A percentile compares a stretch with the other conserved stretches of the same genome.
These are phyloP conservation scores for Microctonus brassicae DNA, from an alignment of 2,888 invertebrate species.

Conservation along the genomic window DNA sequence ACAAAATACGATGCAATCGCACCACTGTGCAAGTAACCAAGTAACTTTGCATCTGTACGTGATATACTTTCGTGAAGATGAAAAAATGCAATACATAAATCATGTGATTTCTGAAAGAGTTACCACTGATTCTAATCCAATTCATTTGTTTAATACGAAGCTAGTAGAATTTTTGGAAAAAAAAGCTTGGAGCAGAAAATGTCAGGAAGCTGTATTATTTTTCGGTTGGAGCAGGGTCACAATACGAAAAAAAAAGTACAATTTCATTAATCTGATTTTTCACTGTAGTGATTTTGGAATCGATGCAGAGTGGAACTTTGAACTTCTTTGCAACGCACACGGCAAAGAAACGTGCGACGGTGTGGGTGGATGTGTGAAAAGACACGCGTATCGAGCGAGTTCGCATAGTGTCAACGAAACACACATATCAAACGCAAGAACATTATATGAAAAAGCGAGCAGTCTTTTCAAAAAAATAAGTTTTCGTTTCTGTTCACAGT, in stretches of 20 bases:
- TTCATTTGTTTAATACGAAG: constrained; percentile 8
- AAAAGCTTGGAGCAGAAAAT: neutral
- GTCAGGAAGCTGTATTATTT: constrained; percentile 5
- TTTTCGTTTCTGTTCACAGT: too few species aligned
- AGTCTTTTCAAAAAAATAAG: neutral
- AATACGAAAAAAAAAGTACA: constrained; percentile 21
- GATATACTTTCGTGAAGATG: neutral
- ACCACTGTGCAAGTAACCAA: neutral
- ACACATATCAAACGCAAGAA: neutral
- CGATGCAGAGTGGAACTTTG: constrained; percentile 5
- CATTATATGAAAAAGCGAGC: neutral
- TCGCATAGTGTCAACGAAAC: neutral
- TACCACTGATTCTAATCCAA: neutral
- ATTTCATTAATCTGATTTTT: neutral
- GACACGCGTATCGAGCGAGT: neutral
- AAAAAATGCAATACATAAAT: neutral
- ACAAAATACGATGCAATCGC: neutral
- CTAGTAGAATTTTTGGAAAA: neutral
- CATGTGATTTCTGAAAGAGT: constrained; percentile 1
- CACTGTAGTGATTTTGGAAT: constrained; percentile 2
- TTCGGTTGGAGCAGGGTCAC: constrained; percentile 17
- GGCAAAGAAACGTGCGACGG: constrained; percentile 19
- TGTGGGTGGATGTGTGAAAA: constrained; percentile 5
- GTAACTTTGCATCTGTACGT: constrained; percentile 8
- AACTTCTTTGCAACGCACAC: neutral